Base-by-base conservation (phyloP, 30 jellyfish, hydroid and myxozoan genomes). In the Aurelia sp. region DNA sequence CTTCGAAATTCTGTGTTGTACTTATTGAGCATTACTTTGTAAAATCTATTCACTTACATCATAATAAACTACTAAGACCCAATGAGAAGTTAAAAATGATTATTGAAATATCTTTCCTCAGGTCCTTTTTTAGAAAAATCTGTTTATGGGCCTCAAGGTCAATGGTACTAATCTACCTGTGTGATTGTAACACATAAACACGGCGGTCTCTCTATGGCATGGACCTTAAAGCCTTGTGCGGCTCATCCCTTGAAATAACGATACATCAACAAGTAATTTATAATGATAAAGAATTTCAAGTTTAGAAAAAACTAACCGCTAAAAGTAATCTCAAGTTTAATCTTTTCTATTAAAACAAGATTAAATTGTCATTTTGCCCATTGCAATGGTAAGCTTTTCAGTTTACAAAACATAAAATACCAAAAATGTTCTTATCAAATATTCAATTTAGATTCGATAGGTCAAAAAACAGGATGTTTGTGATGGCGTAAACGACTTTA, bases 331-430 rank as follows among this genome's bases (percentile, higher is more conserved):
- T 44, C 13, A 21, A 27, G 38, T 31, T 79, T 40, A 79, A 63
- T 47, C 24, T 19, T 13, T 40, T 51, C 27, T 44, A 16, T 48
- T 38, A 65, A 69, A 40, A 63, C 58, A 51, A 79, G 67, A 55
- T 33, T 38, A 65, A 31, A 33, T 15, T 61, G 88, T 58, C 88
- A 77, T 48, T 63, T 79, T 64, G 69, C 30, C 66, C 52, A 79
- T 65, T 65, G 38, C 38, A 17, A 33, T 79, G 40, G 61, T 66
- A 47, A 62, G 33, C 38, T 53, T 12, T 20, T 79, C 38, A 38
- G 78, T 77, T 62, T 65, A 22, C 40, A 30, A 77, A 62, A 51
- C 68, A 44, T 77, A 61, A 40, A 65, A 69, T 75, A 21, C 87
- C 48, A 80, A 30, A 67, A 44, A 64, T 67, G 59, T 74, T 52